Evolutionary conservation across 2,113 vertebrate genomes (phyloP).

Genomic region (Tapirus terrestris): DNA sequence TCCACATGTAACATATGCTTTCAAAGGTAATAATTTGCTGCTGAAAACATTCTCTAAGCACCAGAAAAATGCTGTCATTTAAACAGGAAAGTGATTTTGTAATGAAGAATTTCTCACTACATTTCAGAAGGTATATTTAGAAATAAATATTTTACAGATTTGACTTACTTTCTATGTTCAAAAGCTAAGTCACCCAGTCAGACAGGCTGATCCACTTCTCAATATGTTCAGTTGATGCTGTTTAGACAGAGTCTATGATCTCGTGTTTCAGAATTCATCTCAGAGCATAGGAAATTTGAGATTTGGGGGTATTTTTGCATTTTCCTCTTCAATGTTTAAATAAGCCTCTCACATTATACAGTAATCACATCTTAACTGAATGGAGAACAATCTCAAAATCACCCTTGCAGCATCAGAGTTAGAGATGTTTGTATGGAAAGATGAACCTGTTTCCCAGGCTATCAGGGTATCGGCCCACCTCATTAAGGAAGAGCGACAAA

Average conservation of each 20-base stretch:
- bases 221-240: fast-evolving
- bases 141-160: neutral
- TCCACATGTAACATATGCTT: neutral
- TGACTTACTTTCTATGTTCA: neutral
- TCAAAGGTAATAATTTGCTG: neutral
- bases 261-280: neutral
- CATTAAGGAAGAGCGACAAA: neutral
- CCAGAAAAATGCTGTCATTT: neutral
- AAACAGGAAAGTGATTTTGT: neutral
- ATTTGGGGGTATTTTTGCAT: neutral
- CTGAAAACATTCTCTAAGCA: neutral
- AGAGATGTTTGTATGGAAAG: neutral
- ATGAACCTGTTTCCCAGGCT: neutral
- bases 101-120: neutral
- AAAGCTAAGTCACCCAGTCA: neutral
- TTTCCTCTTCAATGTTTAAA: neutral
- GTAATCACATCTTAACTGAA: neutral
- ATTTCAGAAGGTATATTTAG: neutral
- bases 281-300: neutral
- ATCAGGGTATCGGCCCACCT: neutral
- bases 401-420: neutral
- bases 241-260: neutral
- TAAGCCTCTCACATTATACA: neutral
- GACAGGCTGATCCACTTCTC: neutral
- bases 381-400: neutral